These are phyloP conservation scores for Craterocephalus amniculus DNA, from an alignment of 2,797 vertebrate genomes.

Conservation along the genomic window DNA sequence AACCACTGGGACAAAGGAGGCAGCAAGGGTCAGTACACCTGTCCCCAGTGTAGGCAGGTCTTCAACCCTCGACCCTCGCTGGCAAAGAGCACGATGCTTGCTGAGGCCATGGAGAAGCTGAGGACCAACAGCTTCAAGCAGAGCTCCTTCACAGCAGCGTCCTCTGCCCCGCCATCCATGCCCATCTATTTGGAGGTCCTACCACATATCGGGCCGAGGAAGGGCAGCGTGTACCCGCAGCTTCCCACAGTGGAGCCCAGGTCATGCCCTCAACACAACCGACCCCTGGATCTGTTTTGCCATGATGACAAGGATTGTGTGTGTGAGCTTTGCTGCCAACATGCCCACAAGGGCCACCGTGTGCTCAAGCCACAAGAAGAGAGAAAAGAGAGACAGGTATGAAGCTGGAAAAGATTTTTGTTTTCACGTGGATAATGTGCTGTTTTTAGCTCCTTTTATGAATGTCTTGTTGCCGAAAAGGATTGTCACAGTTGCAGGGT, in stretches of 20 bases:
- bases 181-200: slow-evolving; percentile 64
- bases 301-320: slow-evolving; percentile 74
- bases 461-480: not conserved
- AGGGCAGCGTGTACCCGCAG: slow-evolving; percentile 73
- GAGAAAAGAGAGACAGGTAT: slow-evolving; percentile 75
- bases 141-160: slow-evolving; percentile 11
- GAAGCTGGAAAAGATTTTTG: not conserved
- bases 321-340: slow-evolving; percentile 76
- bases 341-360: slow-evolving; percentile 77
- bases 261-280: slow-evolving; percentile 73
- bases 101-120: slow-evolving; percentile 82
- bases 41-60: slow-evolving; percentile 82
- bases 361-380: slow-evolving; percentile 73
- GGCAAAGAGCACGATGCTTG: slow-evolving; percentile 80
- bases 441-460: too few species aligned
- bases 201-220: slow-evolving; percentile 33
- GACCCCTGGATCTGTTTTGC: slow-evolving; percentile 79
- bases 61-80: slow-evolving; percentile 81
- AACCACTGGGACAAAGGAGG: slow-evolving; percentile 79
- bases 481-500: not conserved
- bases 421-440: not conserved
- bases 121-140: slow-evolving; percentile 63
- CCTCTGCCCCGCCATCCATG: slow-evolving; percentile 45
- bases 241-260: slow-evolving; percentile 61
- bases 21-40: slow-evolving; percentile 69